Evolutionary conservation across 2,113 vertebrate species (phyloP).

Genomic region (Tragelaphus imberbis): DNA sequence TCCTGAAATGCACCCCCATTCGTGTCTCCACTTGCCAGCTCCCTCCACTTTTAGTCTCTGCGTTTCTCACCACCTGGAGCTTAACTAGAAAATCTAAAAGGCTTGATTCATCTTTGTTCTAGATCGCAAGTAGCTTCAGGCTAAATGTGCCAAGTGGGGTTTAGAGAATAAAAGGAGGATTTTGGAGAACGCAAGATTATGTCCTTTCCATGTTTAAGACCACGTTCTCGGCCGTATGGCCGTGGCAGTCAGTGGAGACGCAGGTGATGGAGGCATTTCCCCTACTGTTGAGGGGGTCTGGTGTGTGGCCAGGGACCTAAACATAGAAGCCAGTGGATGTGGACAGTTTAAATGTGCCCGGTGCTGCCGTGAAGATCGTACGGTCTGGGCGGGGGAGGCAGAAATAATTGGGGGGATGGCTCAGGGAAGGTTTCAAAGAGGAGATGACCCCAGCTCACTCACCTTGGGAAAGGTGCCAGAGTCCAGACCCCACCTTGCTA

Average conservation of each 20-base stretch:
- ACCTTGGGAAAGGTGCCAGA: neutral
- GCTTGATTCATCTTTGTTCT: neutral
- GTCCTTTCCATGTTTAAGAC: neutral
- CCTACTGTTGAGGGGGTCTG: neutral
- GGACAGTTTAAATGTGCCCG: neutral
- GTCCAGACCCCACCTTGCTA: neutral
- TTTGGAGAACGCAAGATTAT: neutral
- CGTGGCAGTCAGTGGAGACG: neutral
- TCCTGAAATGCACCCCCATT: rapidly evolving
- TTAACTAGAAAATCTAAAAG: neutral
- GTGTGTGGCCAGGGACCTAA: neutral
- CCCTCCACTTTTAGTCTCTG: neutral
- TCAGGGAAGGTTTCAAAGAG: neutral
- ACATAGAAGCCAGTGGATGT: neutral
- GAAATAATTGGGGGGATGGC: neutral
- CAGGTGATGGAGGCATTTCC: neutral
- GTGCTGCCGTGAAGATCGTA: neutral
- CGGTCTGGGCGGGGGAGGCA: neutral
- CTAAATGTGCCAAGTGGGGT: neutral
- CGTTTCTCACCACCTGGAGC: neutral
- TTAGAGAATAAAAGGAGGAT: neutral
- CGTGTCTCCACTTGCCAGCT: neutral
- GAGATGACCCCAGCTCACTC: neutral
- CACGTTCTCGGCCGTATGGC: neutral
- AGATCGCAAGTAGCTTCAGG: neutral